phyloP scores from a whole-genome alignment of 1,140 invertebrate species.

The Hycleus cichorii region DNA sequence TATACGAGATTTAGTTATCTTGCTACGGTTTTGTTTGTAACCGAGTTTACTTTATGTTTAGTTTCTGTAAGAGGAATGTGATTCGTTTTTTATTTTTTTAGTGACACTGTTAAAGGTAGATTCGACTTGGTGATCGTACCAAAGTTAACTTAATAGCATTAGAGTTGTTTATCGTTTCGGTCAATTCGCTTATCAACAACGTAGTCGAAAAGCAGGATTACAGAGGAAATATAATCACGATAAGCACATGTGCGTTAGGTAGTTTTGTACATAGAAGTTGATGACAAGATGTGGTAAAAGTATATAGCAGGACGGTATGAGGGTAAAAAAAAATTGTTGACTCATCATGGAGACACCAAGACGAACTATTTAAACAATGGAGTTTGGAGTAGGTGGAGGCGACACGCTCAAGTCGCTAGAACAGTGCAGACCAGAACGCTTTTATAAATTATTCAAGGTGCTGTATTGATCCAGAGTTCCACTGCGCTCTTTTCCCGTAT shows the following conservation, averaged over 20 bases:
- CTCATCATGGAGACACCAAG: constrained; percentile 16
- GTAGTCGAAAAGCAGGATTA: background rate
- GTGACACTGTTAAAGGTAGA: background rate
- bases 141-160: constrained; percentile 3
- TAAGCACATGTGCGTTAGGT: constrained; percentile 3
- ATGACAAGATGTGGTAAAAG: constrained; percentile 13
- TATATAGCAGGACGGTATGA: background rate
- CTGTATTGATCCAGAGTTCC: constrained; percentile 35
- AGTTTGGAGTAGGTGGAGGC: constrained; percentile 14
- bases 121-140: constrained; percentile 4
- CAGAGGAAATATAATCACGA: constrained; percentile 4
- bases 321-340: constrained; percentile 10
- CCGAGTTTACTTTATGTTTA: no score
- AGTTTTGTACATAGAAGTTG: background rate
- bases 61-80: no score
- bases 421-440: constrained; percentile 33
- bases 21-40: no score
- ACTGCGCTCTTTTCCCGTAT: constrained; percentile 25
- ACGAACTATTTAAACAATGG: constrained; percentile 25
- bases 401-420: constrained; percentile 28
- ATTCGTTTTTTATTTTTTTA: no score
- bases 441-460: constrained; percentile 39
- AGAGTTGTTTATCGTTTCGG: constrained; percentile 10
- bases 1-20: no score
- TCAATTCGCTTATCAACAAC: constrained; percentile 10